A percentile compares a stretch with the other conserved stretches of the same genome.
Evolutionary conservation across 2,113 vertebrate species (phyloP).

Genomic region (Ceratotherium simum): DNA sequence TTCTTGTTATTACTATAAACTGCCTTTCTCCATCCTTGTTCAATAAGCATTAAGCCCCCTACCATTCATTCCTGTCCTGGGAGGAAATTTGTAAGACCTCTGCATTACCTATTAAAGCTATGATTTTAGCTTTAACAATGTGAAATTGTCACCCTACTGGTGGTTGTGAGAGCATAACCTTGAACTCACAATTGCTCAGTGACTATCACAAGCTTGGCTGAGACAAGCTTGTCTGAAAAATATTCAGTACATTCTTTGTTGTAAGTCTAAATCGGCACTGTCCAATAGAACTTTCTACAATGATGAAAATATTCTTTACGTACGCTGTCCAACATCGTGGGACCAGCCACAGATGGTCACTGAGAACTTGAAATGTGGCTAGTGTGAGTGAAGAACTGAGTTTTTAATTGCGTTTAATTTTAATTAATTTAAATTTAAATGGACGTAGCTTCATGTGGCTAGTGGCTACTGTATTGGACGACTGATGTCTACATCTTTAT

Average conservation of each 20-base stretch:
- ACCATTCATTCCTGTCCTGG: neutral
- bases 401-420: constrained; percentile 29
- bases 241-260: neutral
- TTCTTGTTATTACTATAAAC: neutral
- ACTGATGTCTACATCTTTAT: neutral
- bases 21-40: neutral
- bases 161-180: neutral
- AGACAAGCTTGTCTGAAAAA: constrained; percentile 56
- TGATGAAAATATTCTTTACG: constrained; percentile 15
- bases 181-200: constrained; percentile 25
- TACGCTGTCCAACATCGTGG: neutral
- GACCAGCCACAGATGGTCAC: neutral
- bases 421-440: constrained; percentile 42
- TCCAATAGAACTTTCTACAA: neutral
- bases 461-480: neutral
- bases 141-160: neutral
- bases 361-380: constrained; percentile 2
- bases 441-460: neutral
- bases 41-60: neutral
- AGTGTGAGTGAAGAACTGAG: neutral
- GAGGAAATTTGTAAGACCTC: constrained; percentile 28
- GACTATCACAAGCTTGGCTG: constrained; percentile 21
- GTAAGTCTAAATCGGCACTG: neutral
- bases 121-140: constrained; percentile 5
- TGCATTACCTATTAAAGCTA: neutral